phyloP scores from a whole-genome alignment of 1,140 invertebrate genomes.

The Pseudachorutes palmiensis region DNA sequence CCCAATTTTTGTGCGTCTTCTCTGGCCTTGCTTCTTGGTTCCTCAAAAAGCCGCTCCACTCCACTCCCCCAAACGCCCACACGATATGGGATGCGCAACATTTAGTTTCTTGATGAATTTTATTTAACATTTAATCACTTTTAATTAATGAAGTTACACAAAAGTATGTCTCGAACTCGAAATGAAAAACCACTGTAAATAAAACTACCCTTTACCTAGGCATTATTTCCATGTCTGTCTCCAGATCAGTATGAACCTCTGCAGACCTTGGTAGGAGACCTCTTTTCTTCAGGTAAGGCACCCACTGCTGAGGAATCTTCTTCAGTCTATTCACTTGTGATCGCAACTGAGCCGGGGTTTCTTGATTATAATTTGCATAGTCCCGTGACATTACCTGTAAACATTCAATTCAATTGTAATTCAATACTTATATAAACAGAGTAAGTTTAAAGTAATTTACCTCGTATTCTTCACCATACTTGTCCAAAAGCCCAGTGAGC shows the following conservation, averaged over 20 bases:
- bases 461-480: slow-evolving; percentile 36
- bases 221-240: neutral
- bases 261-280: slow-evolving; percentile 14
- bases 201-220: neutral
- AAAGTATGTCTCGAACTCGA: neutral
- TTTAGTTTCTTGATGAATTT: neutral
- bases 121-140: neutral
- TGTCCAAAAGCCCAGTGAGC: slow-evolving; percentile 29
- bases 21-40: too few species aligned
- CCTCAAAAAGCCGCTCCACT: too few species aligned
- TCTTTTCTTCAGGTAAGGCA: slow-evolving; percentile 30
- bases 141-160: neutral
- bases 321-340: slow-evolving; percentile 30
- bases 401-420: slow-evolving; percentile 2
- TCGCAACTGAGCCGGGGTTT: slow-evolving; percentile 30
- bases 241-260: neutral
- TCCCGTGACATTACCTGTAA: slow-evolving; percentile 34
- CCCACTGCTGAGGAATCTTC: slow-evolving; percentile 36
- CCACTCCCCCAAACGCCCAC: too few species aligned
- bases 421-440: neutral
- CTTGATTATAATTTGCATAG: slow-evolving; percentile 36
- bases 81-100: too few species aligned
- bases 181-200: neutral
- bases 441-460: slow-evolving; percentile 13
- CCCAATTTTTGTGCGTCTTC: too few species aligned